Base-by-base conservation (phyloP, 2,797 vertebrate species). In the Xenops minutus region DNA sequence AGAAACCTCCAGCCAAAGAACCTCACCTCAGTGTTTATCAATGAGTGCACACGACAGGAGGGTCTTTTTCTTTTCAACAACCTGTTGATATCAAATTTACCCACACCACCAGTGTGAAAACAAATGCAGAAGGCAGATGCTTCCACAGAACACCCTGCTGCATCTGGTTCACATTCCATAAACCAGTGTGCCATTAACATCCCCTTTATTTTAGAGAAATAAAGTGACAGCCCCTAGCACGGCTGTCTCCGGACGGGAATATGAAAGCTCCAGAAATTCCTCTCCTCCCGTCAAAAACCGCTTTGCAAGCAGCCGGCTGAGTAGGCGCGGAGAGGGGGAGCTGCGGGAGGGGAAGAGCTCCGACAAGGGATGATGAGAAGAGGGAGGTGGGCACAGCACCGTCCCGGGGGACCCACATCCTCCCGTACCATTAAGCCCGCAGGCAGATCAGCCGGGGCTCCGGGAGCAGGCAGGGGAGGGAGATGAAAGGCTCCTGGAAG, bases 401-500 rank as follows among this genome's bases (percentile, higher is more conserved):
- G 1, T 64, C 87, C 87, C 69, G 4, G 48, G 91, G 87, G 84
- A 66, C 9, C 14, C 9, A 7, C 54, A 34, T 72, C 89, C 85
- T 62, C 91, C 95, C 19, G 3, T 75, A 1, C 79, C 92, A 51
- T 83, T 61, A 83, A 84, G 22, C 54, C 95, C 3, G 2, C 21
- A 22, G 95, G 81, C 75, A 83, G 75, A 77, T 78, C 84, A 74
- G 86, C 80, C 39, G 3, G 84, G 21, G 63, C 71, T 46, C 48
- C 14, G 71, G 81, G 84, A 85, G 68, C 87, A 61, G 71, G 63
- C 84, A 37, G 89, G 51, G 87, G 39, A 84, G 51, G 69, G 82
- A 92, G 85, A 92, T 91, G 89, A 96, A 96, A 95, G 85, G 76
- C 64, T 91, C 63, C 78, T 39, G 78, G 78, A 29, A 93, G 89